These are phyloP conservation scores for Anguilla japonica DNA, from an alignment of 2,113 vertebrate species.

Conservation along the genomic window DNA sequence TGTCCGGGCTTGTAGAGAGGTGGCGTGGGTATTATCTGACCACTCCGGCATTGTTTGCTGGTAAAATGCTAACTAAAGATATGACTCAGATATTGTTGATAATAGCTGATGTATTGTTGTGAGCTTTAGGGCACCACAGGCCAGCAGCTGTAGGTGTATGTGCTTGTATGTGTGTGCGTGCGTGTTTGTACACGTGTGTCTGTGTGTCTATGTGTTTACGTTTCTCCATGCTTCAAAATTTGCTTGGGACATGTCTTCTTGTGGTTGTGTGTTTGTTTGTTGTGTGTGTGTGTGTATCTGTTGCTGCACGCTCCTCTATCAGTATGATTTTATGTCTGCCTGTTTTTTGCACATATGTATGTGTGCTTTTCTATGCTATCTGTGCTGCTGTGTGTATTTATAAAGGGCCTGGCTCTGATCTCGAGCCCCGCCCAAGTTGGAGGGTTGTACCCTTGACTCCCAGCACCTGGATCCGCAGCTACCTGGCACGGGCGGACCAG, in stretches of 20 bases:
- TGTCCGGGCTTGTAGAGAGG: background rate
- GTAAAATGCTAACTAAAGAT: background rate
- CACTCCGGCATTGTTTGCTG: background rate
- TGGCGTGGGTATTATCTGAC: background rate
- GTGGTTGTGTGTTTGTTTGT: background rate
- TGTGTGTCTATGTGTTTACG: background rate
- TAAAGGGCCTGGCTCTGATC: background rate
- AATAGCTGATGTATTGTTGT: background rate
- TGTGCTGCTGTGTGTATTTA: background rate
- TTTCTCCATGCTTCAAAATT: background rate
- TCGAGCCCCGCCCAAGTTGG: background rate
- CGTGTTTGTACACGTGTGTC: background rate
- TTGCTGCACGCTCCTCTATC: background rate
- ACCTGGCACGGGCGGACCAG: constrained; percentile 85
- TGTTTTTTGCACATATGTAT: background rate
- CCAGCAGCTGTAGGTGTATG: background rate
- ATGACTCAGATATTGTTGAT: background rate
- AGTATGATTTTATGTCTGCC: background rate
- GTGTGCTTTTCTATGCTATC: background rate
- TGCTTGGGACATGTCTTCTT: background rate
- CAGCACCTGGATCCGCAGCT: constrained; percentile 84
- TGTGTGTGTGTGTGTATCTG: background rate
- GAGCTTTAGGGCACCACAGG: background rate
- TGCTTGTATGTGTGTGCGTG: too few relatives aligned
- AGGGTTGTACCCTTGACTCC: constrained; percentile 55